Evolutionary conservation across 1,140 invertebrate genomes (phyloP), one percentile per base, ranked within the genome.

Genomic region (Drosophila oshimai): DNA sequence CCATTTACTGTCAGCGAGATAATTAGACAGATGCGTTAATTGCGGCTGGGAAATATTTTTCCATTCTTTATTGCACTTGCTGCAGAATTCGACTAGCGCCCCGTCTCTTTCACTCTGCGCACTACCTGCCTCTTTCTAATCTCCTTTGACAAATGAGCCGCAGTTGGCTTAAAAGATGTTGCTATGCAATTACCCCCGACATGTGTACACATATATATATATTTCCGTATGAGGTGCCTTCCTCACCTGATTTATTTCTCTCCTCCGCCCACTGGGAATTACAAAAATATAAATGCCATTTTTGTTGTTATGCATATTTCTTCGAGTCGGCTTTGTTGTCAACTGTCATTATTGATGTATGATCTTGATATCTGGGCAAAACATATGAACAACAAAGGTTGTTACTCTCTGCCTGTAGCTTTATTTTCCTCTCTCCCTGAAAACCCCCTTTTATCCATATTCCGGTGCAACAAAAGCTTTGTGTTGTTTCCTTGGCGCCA

Each of bases 321-420:
- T 61, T 42, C 29, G 65, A 75, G 72, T 36, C 54, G 33, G 44
- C 54, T 74, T 75, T 74, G 79, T 77, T 87, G 81, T 87, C 76
- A 81, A 62, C 51, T 71, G 81, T 77, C 77, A 76, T 87, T 87
- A 87, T 87, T 87, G 81, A 87, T 87, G 81, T 77, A 87, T 74
- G 81, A 81, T 87, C 81, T 88, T 74, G 81, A 86, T 87, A 87
- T 75, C 67, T 45, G 44, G 18, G 65, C 57, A 55, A 47, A 67
- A 79, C 45, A 46, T 58, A 70, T 45, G 41, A 51, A 47, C 54
- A 72, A 62, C 57, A 84, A 57, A 61, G 62, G 54, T 61, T 74
- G 57, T 58, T 49, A 45, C 49, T 54, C 42, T 26, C 31, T 34
- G 41, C n/a, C 26, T n/a, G 22, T 13, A 12, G 22, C 39, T 13